phyloP scores from a whole-genome alignment of 1,140 invertebrate genomes.

The Drosophila novamexicana region DNA sequence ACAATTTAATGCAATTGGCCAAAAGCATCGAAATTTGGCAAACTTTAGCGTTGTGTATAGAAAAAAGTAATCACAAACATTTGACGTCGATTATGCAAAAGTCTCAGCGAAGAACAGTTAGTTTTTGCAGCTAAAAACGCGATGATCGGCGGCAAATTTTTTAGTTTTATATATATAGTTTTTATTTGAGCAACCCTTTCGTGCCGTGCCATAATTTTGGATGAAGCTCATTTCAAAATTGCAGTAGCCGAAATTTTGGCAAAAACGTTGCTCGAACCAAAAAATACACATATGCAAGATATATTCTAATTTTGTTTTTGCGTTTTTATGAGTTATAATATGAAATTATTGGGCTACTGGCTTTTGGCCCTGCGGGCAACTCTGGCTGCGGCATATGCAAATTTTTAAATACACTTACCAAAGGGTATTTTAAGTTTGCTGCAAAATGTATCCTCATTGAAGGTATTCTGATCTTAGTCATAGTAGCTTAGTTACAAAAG shows the following conservation, averaged over 20 bases:
- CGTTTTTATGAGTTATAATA: constrained; percentile 76
- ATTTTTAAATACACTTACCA: constrained; percentile 33
- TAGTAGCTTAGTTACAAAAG: no score
- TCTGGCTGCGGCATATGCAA: constrained; percentile 55
- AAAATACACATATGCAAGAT: constrained; percentile 45
- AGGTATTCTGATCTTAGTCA: no score
- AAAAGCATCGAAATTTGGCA: constrained; percentile 32
- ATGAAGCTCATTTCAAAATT: constrained; percentile 54
- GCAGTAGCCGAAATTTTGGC: constrained; percentile 62
- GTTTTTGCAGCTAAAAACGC: constrained; percentile 46
- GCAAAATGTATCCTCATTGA: no score
- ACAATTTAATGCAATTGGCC: constrained; percentile 69
- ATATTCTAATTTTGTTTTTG: constrained; percentile 68
- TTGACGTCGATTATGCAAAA: constrained; percentile 66
- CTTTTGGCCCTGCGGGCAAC: constrained; percentile 53
- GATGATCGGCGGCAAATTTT: constrained; percentile 52
- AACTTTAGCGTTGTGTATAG: constrained; percentile 17
- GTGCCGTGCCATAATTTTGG: constrained; percentile 60
- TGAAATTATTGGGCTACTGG: constrained; percentile 76
- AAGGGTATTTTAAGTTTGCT: not conserved
- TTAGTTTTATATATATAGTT: not conserved
- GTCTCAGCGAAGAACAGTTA: constrained; percentile 61
- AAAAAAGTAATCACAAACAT: constrained; percentile 32
- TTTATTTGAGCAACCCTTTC: constrained; percentile 49
- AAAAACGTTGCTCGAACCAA: constrained; percentile 6